phyloP scores from a whole-genome alignment of 2,113 vertebrate genomes.

The Athene noctua region DNA sequence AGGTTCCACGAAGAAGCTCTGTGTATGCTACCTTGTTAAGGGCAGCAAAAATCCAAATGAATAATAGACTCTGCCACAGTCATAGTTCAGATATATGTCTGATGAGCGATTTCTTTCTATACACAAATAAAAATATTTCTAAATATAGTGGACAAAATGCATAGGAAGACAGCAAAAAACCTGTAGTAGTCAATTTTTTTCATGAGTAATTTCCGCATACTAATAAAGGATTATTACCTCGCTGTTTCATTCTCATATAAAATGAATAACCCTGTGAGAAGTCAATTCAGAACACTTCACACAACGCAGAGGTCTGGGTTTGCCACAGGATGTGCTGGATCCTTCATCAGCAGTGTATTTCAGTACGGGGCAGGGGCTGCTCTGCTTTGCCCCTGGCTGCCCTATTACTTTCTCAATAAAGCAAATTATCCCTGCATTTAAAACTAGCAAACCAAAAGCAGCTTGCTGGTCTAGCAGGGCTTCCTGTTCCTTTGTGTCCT shows the following conservation, averaged over 20 bases:
- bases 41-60: not conserved
- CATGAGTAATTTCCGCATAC: not conserved
- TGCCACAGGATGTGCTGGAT: not conserved
- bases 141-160: not conserved
- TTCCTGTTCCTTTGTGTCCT: not conserved
- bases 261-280: not conserved
- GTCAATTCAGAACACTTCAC: not conserved
- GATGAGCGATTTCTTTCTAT: not conserved
- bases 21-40: not conserved
- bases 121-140: not conserved
- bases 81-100: not conserved
- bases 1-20: not conserved
- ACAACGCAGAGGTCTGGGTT: not conserved
- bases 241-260: not conserved
- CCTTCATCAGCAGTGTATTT: not conserved
- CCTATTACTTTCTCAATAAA: not conserved
- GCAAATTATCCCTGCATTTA: not conserved
- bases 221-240: not conserved
- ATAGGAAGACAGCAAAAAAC: not conserved
- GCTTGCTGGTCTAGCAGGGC: not conserved
- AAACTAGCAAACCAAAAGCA: not conserved
- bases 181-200: not conserved
- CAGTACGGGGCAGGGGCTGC: not conserved
- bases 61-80: not conserved
- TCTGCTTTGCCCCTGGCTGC: not conserved